Evolutionary conservation across 2,113 vertebrate genomes (phyloP), one percentile per base, ranked within the genome.

Genomic region (Entomyzon cyanotis): DNA sequence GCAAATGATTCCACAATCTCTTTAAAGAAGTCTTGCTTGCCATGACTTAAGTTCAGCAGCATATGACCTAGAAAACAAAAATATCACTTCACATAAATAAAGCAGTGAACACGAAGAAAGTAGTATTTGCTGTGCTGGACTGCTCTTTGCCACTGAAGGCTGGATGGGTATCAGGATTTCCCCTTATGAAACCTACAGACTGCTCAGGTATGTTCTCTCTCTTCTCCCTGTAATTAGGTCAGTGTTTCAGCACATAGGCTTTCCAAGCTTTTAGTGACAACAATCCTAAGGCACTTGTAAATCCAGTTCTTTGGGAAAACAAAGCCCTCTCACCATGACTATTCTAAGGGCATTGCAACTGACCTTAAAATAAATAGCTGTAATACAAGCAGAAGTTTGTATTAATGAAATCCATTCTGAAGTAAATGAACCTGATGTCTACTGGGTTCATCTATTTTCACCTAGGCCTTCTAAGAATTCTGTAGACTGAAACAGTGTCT

Each of bases 1-100:
- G 99, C 99, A 96, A 99, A 99, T 19, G 97, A 98, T 90, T 99
- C 99, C 71, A 99, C 98, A 84, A 99, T 97, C 84, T 99, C 98
- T 95, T 98, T 98, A 84, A 99, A 98, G 95, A 99, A 98, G 64
- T 98, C 97, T 55, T 98, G 96, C 35, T 98, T 96, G 83, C 99
- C 98, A 31, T 89, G 93, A 94, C 98, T 98, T 93, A 99, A 96
- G 75, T 99, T 99, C 81, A 99, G 94, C 95, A 99, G 94, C 99
- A 99, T 99, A 93, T 99, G 99, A 42, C 99, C 98, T 98, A 95
- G 83, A 96, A 98, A 93, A 89, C 21, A 76, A 92, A 63, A 94
- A 65, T 16, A 81, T 47, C 47, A 68, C 10, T 59, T 76, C 15
- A 62, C 20, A 28, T 77, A 49, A 79, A 73, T 53, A 60, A 73